Percentiles rank a stretch among this genome's conserved stretches.
Evolutionary conservation across 1,140 invertebrate species (phyloP).

Genomic region (Drosophila bocki): DNA sequence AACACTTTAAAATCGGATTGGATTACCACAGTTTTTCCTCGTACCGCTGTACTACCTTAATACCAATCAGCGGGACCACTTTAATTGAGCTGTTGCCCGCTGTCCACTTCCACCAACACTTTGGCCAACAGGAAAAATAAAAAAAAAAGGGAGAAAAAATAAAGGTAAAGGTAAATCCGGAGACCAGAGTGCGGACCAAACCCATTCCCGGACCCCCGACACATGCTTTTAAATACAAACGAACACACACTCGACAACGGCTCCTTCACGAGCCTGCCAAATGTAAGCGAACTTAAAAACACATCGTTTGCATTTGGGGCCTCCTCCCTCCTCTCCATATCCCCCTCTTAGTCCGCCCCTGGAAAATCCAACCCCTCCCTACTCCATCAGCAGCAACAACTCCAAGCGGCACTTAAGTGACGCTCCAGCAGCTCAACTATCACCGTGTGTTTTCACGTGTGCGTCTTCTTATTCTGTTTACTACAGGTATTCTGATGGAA

Average conservation of each 20-base stretch:
- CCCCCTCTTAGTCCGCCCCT: background rate
- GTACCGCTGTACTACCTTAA: constrained; percentile 22
- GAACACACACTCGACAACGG: constrained; percentile 63
- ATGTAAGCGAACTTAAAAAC: constrained; percentile 83
- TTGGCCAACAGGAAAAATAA: constrained; percentile 11
- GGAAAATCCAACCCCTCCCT: constrained; percentile 4
- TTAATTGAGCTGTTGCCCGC: constrained; percentile 52
- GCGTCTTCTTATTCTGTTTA: constrained; percentile 43
- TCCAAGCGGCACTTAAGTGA: constrained; percentile 76
- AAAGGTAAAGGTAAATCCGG: constrained; percentile 33
- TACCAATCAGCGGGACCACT: constrained; percentile 35
- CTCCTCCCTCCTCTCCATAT: background rate
- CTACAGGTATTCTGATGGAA: constrained; percentile 27
- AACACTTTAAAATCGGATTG: constrained; percentile 36
- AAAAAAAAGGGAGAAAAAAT: constrained; percentile 19
- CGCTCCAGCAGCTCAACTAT: constrained; percentile 80
- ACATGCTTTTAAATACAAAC: constrained; percentile 74
- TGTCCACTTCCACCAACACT: constrained; percentile 28
- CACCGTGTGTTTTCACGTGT: constrained; percentile 41
- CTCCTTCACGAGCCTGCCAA: constrained; percentile 71
- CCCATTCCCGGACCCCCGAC: constrained; percentile 23
- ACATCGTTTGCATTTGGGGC: constrained; percentile 78
- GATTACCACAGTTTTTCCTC: constrained; percentile 21
- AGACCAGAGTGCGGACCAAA: constrained; percentile 7
- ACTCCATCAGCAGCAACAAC: constrained; percentile 25